Percentiles rank a stretch among this genome's conserved stretches.
Conservation (phyloP, 2,113 vertebrate genomes). For the Noturus placidus region DNA sequence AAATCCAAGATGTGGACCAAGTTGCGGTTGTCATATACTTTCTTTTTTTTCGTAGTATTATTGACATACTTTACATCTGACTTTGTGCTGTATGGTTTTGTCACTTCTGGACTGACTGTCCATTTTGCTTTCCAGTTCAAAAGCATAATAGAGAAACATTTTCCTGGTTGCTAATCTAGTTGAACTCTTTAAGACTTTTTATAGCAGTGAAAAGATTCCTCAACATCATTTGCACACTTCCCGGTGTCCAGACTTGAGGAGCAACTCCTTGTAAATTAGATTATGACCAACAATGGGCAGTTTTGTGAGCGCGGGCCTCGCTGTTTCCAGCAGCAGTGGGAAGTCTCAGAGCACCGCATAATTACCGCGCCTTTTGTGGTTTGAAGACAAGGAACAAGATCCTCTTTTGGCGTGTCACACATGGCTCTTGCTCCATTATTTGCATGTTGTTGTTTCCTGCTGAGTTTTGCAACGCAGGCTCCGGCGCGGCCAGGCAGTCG, state of each 20-base stretch:
- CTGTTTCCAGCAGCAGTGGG: conserved; percentile 49
- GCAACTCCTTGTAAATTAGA: conserved; percentile 60
- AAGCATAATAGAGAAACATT: neutral
- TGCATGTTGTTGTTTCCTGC: conserved; percentile 66
- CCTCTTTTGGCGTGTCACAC: conserved; percentile 60
- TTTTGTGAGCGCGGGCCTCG: conserved; percentile 54
- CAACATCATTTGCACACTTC: conserved; percentile 39
- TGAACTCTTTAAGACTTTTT: conserved; percentile 4
- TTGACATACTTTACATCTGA: neutral
- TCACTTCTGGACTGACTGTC: neutral
- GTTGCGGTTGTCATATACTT: neutral
- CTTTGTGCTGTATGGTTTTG: neutral
- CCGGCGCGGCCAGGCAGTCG: conserved; percentile 65
- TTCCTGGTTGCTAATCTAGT: conserved; percentile 4
- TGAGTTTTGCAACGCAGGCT: conserved; percentile 69
- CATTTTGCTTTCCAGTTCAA: neutral
- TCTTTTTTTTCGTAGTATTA: neutral
- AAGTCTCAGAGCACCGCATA: conserved; percentile 56
- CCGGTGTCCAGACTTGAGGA: conserved; percentile 59
- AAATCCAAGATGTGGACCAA: neutral
- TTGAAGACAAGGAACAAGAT: conserved; percentile 51
- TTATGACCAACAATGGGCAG: conserved; percentile 70
- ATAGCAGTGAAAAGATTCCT: conserved; percentile 22
- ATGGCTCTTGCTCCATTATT: conserved; percentile 51
- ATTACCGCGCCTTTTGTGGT: conserved; percentile 61